Conservation (phyloP, 1,140 invertebrate genomes). For the Cydia splendana region DNA sequence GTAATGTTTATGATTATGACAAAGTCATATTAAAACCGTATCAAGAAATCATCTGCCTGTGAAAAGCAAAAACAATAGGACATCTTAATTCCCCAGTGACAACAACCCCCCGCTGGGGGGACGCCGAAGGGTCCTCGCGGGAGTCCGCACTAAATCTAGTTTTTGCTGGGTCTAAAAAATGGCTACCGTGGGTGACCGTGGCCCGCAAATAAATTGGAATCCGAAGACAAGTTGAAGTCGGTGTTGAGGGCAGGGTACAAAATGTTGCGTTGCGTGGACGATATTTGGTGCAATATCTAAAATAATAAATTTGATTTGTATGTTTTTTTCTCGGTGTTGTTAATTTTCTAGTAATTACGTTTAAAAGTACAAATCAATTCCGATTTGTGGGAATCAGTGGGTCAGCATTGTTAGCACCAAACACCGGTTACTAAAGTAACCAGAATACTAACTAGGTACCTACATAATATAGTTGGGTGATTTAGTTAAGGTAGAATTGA, state of each 20-base stretch:
- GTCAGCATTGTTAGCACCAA: too few relatives aligned
- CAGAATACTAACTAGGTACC: too few relatives aligned
- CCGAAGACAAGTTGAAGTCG: constrained; percentile 2
- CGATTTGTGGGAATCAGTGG: too few relatives aligned
- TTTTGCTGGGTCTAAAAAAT: constrained; percentile 3
- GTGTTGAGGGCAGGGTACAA: constrained; percentile 9
- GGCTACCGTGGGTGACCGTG: constrained; percentile 14
- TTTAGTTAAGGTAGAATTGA: too few relatives aligned
- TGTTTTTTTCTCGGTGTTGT: too few relatives aligned
- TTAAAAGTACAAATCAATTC: too few relatives aligned
- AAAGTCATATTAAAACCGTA: constrained; percentile 5
- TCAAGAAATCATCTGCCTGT: constrained; percentile 3
- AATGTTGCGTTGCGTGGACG: neutral
- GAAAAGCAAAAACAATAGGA: neutral
- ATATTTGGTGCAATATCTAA: neutral
- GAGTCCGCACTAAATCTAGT: constrained; percentile 32
- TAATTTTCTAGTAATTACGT: too few relatives aligned
- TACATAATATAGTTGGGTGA: too few relatives aligned
- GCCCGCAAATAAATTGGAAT: constrained; percentile 7
- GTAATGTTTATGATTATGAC: neutral
- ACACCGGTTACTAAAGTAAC: too few relatives aligned
- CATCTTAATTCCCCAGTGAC: constrained; percentile 35
- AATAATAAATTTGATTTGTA: too few relatives aligned
- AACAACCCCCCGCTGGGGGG: constrained; percentile 43
- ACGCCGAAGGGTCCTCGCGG: neutral